These are phyloP conservation scores for Calyptomena viridis DNA, from an alignment of 2,113 vertebrate species.

Conservation along the genomic window DNA sequence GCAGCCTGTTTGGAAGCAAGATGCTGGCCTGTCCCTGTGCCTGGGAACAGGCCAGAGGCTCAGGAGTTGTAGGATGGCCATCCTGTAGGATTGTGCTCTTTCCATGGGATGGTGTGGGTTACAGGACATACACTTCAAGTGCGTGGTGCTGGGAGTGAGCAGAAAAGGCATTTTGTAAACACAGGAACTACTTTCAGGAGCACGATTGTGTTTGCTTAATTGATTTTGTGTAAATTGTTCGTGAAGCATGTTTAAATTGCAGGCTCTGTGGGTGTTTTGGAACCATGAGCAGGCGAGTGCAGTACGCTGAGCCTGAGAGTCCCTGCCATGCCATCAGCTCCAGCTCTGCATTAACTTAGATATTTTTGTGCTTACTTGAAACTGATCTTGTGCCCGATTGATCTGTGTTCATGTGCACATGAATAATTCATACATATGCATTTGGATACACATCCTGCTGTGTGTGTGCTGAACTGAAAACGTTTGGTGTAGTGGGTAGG, in stretches of 20 bases:
- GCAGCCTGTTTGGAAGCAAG: not conserved
- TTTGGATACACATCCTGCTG: not conserved
- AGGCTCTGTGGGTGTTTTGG: not conserved
- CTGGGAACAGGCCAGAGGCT: not conserved
- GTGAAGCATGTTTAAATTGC: not conserved
- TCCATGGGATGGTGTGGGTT: not conserved
- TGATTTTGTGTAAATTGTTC: not conserved
- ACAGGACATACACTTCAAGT: not conserved
- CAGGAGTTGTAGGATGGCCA: fast-evolving
- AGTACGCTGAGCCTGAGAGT: not conserved
- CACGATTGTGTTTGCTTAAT: not conserved
- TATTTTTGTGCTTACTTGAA: not conserved
- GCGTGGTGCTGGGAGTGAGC: not conserved
- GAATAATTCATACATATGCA: not conserved
- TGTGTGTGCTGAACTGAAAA: not conserved
- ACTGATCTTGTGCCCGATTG: not conserved
- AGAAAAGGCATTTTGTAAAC: not conserved
- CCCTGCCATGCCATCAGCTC: not conserved
- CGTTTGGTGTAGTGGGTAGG: fast-evolving
- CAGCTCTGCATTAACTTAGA: not conserved
- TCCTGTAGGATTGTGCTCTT: not conserved
- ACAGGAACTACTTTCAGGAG: not conserved
- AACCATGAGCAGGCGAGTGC: fast-evolving
- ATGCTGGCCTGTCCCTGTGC: not conserved
- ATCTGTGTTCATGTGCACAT: slow-evolving; percentile 11